These are phyloP conservation scores for Urosaurus nigricauda DNA, from an alignment of 2,797 vertebrate species.

Conservation along the genomic window DNA sequence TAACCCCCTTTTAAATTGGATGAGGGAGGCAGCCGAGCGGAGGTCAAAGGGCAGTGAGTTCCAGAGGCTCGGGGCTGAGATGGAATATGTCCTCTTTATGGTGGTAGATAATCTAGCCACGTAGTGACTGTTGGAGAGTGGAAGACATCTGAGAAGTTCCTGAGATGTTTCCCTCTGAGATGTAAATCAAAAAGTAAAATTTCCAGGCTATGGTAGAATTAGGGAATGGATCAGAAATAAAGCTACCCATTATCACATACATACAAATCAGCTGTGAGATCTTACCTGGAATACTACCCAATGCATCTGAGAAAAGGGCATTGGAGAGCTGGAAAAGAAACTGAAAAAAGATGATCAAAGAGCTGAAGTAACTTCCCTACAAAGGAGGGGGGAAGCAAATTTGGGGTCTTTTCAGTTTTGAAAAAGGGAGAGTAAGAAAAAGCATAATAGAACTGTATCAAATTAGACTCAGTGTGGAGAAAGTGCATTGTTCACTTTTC, in stretches of 20 bases:
- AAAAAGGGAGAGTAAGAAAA: not conserved
- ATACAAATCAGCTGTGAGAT: not conserved
- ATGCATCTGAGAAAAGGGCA: not conserved
- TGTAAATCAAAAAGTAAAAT: not conserved
- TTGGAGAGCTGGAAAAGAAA: not conserved
- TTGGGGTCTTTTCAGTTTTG: not conserved
- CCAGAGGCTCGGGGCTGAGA: too few species aligned
- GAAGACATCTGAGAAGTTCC: too few species aligned
- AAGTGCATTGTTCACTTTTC: not conserved
- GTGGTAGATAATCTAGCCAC: too few species aligned
- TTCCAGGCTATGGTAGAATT: too few species aligned
- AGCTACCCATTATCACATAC: not conserved
- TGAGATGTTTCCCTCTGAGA: too few species aligned
- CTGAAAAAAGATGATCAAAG: not conserved
- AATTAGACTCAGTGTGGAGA: not conserved
- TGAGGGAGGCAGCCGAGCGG: too few species aligned
- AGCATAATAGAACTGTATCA: not conserved
- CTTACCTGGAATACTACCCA: not conserved
- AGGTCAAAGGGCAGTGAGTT: too few species aligned
- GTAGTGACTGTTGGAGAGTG: too few species aligned
- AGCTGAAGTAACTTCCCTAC: not conserved
- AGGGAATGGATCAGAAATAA: not conserved
- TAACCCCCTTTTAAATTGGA: too few species aligned
- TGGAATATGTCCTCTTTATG: too few species aligned
- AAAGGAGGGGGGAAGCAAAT: too few species aligned